These are phyloP conservation scores for Eulacestoma nigropectus DNA, from an alignment of 2,113 vertebrate genomes.

Conservation along the genomic window DNA sequence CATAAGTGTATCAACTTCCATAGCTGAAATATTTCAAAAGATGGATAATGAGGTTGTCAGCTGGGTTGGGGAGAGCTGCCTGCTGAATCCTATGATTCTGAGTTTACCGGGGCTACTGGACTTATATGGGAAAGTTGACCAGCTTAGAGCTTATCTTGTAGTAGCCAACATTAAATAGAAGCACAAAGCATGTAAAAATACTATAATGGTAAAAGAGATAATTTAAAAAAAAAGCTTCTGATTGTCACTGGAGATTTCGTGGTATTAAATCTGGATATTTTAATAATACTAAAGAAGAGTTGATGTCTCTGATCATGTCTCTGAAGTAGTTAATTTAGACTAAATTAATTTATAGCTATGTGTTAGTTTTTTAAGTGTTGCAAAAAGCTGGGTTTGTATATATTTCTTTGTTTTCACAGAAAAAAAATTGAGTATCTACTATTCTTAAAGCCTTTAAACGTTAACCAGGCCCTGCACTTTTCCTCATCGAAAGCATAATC, in stretches of 20 bases:
- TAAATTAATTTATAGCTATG: neutral
- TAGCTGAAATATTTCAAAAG: neutral
- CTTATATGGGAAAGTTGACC: neutral
- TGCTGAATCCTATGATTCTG: accelerated
- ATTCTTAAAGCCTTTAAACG: neutral
- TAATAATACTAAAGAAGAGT: neutral
- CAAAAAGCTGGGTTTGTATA: neutral
- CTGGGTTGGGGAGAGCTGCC: neutral
- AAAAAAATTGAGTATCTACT: neutral
- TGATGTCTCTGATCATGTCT: neutral
- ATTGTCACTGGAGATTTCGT: neutral
- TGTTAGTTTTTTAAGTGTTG: neutral
- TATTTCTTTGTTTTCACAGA: neutral
- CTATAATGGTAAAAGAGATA: neutral
- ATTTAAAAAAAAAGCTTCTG: neutral
- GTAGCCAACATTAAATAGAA: neutral
- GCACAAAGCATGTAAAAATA: neutral
- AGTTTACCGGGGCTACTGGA: neutral
- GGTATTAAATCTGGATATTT: neutral
- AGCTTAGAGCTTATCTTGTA: neutral
- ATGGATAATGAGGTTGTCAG: neutral
- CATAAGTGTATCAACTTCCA: neutral
- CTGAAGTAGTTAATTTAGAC: neutral
- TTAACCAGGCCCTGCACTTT: neutral
- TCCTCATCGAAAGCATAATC: neutral